phyloP scores from a whole-genome alignment of 2,888 invertebrate species.

The Drosophila pegasa region DNA sequence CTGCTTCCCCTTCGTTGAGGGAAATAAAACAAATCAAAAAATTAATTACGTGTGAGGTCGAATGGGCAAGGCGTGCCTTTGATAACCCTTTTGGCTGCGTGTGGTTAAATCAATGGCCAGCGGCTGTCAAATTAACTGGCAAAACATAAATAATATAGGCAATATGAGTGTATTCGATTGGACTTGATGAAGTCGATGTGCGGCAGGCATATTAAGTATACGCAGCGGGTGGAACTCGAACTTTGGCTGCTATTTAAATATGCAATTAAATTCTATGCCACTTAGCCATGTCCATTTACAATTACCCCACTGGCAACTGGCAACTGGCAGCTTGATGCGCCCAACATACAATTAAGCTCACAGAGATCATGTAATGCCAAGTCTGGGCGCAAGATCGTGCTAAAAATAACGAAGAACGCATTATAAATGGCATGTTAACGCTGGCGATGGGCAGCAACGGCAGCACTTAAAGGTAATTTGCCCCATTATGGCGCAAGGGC shows the following conservation, averaged over 20 bases:
- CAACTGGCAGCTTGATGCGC: slow-evolving; percentile 17
- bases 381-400: slow-evolving; percentile 66
- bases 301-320: no score
- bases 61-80: slow-evolving; percentile 18
- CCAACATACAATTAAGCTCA: slow-evolving; percentile 58
- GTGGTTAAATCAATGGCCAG: slow-evolving; percentile 51
- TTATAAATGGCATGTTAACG: slow-evolving; percentile 55
- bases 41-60: slow-evolving; percentile 70
- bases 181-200: slow-evolving; percentile 41
- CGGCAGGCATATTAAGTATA: slow-evolving; percentile 63
- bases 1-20: slow-evolving; percentile 46
- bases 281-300: slow-evolving; percentile 55
- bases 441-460: slow-evolving; percentile 25
- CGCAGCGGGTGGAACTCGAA: slow-evolving; percentile 38
- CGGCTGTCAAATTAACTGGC: slow-evolving; percentile 68
- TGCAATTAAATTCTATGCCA: slow-evolving; percentile 73
- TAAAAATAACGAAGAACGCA: slow-evolving; percentile 76
- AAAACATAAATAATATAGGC: slow-evolving; percentile 45
- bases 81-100: slow-evolving; percentile 42
- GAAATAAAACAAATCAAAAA: slow-evolving; percentile 27
- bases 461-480: slow-evolving; percentile 76
- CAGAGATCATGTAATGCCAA: slow-evolving; percentile 50
- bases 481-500: slow-evolving; percentile 72
- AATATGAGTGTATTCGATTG: slow-evolving; percentile 59
- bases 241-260: slow-evolving; percentile 56